These are phyloP conservation scores for Sebastes diaconus DNA, from an alignment of 2,797 vertebrate genomes.

Conservation along the genomic window DNA sequence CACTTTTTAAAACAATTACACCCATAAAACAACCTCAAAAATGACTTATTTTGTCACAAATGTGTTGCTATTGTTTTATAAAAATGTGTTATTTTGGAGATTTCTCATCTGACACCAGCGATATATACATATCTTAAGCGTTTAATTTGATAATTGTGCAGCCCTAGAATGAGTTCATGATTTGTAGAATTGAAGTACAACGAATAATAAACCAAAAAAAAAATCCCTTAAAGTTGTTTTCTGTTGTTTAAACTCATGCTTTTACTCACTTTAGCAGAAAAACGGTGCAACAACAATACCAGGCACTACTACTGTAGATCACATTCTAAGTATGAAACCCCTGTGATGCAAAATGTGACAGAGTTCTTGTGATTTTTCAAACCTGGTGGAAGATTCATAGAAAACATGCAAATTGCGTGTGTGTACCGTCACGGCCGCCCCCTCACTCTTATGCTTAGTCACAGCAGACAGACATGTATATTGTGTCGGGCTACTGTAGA, in stretches of 20 bases:
- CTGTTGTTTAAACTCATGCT: neutral
- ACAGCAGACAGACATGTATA: slow-evolving; percentile 30
- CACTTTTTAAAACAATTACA: neutral
- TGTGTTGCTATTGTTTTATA: too few relatives aligned
- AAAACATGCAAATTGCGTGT: slow-evolving; percentile 35
- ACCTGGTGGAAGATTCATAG: slow-evolving; percentile 60
- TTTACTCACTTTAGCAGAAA: neutral
- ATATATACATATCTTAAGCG: neutral
- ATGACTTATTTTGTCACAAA: too few relatives aligned
- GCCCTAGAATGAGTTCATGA: neutral
- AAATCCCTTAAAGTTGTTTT: neutral
- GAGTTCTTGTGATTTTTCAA: slow-evolving; percentile 51
- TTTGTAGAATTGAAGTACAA: neutral
- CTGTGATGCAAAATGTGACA: slow-evolving; percentile 49
- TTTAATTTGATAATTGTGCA: neutral
- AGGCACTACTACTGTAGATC: slow-evolving; percentile 3
- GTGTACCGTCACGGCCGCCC: slow-evolving; percentile 1
- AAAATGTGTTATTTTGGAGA: too few relatives aligned
- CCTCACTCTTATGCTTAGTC: slow-evolving; percentile 53
- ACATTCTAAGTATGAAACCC: slow-evolving; percentile 72
- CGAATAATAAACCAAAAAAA: neutral
- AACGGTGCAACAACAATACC: slow-evolving; percentile 25
- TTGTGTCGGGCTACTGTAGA: slow-evolving; percentile 32
- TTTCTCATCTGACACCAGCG: neutral
- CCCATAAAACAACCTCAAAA: neutral